Percentiles rank a stretch among this genome's conserved stretches.
These are phyloP conservation scores for Ailuropoda melanoleuca DNA, from an alignment of 2,113 vertebrate species.

Conservation along the genomic window DNA sequence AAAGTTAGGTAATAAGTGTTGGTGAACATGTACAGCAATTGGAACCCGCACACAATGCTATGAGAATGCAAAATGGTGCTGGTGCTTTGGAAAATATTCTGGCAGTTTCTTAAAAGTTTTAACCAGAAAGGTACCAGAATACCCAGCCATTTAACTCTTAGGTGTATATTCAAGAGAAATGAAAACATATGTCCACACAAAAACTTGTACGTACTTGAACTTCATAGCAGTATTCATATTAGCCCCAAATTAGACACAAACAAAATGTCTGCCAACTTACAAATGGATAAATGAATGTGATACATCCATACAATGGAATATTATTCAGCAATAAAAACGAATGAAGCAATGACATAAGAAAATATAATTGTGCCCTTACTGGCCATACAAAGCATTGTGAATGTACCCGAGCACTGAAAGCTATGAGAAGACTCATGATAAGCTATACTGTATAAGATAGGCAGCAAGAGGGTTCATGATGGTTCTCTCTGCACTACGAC, in stretches of 20 bases:
- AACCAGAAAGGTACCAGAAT: neutral
- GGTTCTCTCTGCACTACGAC: neutral
- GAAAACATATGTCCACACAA: neutral
- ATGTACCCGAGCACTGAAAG: neutral
- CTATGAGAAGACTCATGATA: neutral
- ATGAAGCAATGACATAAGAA: neutral
- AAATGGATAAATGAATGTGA: neutral
- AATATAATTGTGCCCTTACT: neutral
- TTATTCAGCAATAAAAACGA: neutral
- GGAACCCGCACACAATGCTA: fast-evolving
- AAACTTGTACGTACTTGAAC: neutral
- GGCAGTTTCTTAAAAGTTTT: neutral
- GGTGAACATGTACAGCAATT: neutral
- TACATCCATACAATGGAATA: neutral
- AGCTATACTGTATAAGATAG: neutral
- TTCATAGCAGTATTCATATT: neutral
- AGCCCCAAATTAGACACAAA: neutral
- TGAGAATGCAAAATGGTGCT: neutral
- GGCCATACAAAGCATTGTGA: neutral
- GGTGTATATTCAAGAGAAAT: neutral
- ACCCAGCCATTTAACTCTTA: neutral
- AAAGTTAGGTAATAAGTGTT: neutral
- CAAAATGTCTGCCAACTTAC: neutral
- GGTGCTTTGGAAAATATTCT: neutral
- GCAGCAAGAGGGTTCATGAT: neutral